Conservation (phyloP, 2,113 vertebrate species). For the Atlantisia rogersi region DNA sequence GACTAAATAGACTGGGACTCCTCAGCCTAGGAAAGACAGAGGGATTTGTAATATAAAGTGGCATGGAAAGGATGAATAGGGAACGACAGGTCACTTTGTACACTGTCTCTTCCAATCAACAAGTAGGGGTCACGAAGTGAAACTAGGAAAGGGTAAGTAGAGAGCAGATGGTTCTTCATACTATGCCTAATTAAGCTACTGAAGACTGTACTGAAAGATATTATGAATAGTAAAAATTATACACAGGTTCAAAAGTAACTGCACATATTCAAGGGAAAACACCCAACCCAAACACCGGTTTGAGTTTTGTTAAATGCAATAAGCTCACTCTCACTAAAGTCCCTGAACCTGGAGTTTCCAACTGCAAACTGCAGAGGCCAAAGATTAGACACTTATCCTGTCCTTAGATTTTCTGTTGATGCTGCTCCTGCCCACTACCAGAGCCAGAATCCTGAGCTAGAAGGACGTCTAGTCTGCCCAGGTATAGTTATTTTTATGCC, state of each 20-base stretch:
- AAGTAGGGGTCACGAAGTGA: neutral
- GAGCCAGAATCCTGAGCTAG: neutral
- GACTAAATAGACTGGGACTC: neutral
- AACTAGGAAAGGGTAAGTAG: neutral
- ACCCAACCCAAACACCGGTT: fast-evolving
- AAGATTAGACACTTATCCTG: neutral
- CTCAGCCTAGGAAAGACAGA: neutral
- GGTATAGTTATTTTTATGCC: neutral
- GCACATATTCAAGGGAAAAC: neutral
- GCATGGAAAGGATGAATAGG: neutral
- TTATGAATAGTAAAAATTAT: neutral
- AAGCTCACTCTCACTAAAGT: neutral
- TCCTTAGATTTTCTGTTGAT: neutral
- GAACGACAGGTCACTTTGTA: neutral
- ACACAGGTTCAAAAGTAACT: neutral
- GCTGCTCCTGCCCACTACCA: neutral
- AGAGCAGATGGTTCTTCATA: neutral
- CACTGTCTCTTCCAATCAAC: conserved; percentile 37
- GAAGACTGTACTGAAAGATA: neutral
- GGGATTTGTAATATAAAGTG: neutral
- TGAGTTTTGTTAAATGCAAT: neutral
- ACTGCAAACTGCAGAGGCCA: neutral
- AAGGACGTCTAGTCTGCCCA: neutral
- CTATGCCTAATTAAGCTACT: neutral
- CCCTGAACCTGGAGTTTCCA: neutral